These are phyloP conservation scores for Mylabris phalerata DNA, from an alignment of 1,140 invertebrate species.

Conservation along the genomic window DNA sequence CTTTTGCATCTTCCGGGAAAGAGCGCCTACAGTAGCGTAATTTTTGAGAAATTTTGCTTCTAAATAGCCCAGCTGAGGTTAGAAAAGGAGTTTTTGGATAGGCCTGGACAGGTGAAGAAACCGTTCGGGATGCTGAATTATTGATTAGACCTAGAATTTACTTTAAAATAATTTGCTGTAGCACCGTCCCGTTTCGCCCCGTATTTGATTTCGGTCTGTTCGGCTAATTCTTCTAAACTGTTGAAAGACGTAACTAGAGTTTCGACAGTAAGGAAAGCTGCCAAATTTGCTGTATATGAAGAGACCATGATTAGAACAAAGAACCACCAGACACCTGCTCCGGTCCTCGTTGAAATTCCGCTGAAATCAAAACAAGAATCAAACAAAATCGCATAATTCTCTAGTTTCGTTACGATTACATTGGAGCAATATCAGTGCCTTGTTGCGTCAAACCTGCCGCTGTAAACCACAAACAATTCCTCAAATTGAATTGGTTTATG, in stretches of 20 bases:
- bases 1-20: too few relatives aligned
- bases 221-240: slow-evolving; percentile 76
- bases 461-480: slow-evolving; percentile 51
- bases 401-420: slow-evolving; percentile 36
- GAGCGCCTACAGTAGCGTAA: too few relatives aligned
- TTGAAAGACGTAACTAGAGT: slow-evolving; percentile 72
- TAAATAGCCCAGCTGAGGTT: too few relatives aligned
- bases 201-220: slow-evolving; percentile 73
- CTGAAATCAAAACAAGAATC: slow-evolving; percentile 43
- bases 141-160: slow-evolving; percentile 42
- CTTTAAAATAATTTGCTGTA: slow-evolving; percentile 78
- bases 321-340: slow-evolving; percentile 86
- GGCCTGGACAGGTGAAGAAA: too few relatives aligned
- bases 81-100: too few relatives aligned
- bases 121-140: too few relatives aligned
- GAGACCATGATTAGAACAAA: slow-evolving; percentile 94
- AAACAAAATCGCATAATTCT: not conserved
- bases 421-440: slow-evolving; percentile 74
- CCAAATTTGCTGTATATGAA: slow-evolving; percentile 94
- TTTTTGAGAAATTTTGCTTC: too few relatives aligned
- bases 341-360: slow-evolving; percentile 70
- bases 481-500: slow-evolving; percentile 62
- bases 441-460: slow-evolving; percentile 72
- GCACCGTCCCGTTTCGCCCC: slow-evolving; percentile 76
- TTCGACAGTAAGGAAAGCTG: slow-evolving; percentile 92